Conservation (phyloP, 2,888 invertebrate species). For the Tiliacea aurago region DNA sequence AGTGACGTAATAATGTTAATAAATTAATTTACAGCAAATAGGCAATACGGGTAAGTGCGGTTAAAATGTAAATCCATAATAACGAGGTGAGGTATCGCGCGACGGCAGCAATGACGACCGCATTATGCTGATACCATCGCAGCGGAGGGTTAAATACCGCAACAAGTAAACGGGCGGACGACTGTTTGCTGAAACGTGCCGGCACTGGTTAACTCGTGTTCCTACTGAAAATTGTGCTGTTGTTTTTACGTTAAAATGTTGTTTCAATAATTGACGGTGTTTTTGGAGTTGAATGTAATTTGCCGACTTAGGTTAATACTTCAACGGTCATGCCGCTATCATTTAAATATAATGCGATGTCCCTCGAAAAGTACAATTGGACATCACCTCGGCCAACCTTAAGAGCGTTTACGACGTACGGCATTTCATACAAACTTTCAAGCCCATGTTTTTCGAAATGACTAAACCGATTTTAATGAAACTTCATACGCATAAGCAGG, state of each 20-base stretch:
- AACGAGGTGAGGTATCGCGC: constrained; percentile 82
- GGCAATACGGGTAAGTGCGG: constrained; percentile 76
- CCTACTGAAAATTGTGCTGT: constrained; percentile 44
- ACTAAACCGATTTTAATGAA: no score
- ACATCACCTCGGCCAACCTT: background rate
- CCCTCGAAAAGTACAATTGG: background rate
- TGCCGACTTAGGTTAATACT: background rate
- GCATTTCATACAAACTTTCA: no score
- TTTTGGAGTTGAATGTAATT: constrained; percentile 2
- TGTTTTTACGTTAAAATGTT: constrained; percentile 41
- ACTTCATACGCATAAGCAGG: no score
- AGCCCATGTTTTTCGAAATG: no score
- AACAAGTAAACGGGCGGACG: constrained; percentile 86
- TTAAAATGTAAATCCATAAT: constrained; percentile 86
- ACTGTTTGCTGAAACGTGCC: constrained; percentile 73
- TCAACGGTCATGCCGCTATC: background rate
- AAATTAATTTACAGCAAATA: constrained; percentile 80
- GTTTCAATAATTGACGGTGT: constrained; percentile 34
- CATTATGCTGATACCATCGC: constrained; percentile 88
- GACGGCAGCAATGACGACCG: constrained; percentile 82
- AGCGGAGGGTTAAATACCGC: constrained; percentile 86
- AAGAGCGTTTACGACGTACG: no score
- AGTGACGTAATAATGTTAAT: constrained; percentile 43
- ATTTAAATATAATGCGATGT: background rate
- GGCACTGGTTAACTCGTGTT: constrained; percentile 56